Conservation (phyloP, 2,797 vertebrate genomes). For the Botia almorhae region DNA sequence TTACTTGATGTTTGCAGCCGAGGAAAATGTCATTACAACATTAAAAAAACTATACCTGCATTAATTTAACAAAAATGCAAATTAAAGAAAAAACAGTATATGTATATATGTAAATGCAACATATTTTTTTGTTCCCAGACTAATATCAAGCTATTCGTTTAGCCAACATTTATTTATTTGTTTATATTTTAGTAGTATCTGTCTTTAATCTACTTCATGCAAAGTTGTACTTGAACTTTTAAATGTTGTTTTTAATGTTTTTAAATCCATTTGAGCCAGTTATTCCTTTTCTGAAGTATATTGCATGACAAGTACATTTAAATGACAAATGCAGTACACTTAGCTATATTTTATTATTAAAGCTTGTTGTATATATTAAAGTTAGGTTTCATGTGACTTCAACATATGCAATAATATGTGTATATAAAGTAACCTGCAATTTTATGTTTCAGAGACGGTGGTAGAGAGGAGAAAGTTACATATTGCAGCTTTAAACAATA, state of each 20-base stretch:
- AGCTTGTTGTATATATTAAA: no score
- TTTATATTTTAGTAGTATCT: background rate
- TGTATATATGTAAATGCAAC: background rate
- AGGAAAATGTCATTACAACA: conserved; percentile 2
- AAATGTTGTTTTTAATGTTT: background rate
- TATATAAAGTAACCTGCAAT: no score
- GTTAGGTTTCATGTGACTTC: no score
- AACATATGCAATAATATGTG: no score
- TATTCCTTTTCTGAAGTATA: background rate
- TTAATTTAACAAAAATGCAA: conserved; percentile 10
- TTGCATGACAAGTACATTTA: background rate
- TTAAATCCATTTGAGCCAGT: background rate
- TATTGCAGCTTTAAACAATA: background rate
- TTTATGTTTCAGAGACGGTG: no score
- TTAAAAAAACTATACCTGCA: background rate
- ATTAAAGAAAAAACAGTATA: background rate
- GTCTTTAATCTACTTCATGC: background rate
- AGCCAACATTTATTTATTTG: background rate
- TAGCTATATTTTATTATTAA: background rate
- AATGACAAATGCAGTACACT: background rate
- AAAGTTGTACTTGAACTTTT: background rate
- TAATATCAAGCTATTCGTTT: background rate
- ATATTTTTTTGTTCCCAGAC: background rate
- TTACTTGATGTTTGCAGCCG: conserved; percentile 33
- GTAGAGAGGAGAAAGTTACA: no score